These are phyloP conservation scores for Euura lappo DNA, from an alignment of 1,140 invertebrate genomes.

Conservation along the genomic window DNA sequence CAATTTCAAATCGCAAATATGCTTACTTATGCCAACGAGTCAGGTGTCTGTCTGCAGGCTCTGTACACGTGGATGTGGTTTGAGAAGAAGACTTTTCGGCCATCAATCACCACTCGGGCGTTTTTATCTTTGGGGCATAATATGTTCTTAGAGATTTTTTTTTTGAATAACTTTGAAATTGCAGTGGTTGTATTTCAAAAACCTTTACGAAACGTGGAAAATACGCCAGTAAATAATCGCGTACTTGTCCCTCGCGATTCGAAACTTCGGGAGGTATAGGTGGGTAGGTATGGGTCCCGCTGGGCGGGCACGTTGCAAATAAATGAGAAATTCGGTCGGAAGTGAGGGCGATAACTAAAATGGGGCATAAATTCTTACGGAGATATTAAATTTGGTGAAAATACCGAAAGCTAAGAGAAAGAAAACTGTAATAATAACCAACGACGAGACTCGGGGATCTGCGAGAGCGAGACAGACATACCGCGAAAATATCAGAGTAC, in stretches of 20 bases:
- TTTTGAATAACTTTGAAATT: too few species aligned
- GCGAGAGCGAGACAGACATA: background rate
- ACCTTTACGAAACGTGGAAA: background rate
- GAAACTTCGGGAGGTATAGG: background rate
- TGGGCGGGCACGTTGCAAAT: background rate
- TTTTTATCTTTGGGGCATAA: background rate
- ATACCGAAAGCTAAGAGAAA: background rate
- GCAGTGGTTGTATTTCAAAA: background rate
- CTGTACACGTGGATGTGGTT: background rate
- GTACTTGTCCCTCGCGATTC: background rate
- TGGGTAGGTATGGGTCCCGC: background rate
- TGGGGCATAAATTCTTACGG: background rate
- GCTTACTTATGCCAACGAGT: background rate
- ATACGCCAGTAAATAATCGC: background rate
- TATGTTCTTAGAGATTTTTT: too few species aligned
- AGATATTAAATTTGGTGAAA: conserved; percentile 2
- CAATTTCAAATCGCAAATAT: background rate
- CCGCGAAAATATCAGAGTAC: background rate
- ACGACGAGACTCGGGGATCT: background rate
- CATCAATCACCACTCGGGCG: background rate
- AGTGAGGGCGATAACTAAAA: background rate
- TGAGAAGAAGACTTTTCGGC: background rate
- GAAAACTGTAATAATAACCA: background rate
- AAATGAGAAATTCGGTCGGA: background rate
- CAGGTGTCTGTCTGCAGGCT: background rate